These are phyloP conservation scores for honey bee (Apis mellifera) DNA, from an alignment of 1,140 invertebrate species.

Conservation along the genomic window DNA sequence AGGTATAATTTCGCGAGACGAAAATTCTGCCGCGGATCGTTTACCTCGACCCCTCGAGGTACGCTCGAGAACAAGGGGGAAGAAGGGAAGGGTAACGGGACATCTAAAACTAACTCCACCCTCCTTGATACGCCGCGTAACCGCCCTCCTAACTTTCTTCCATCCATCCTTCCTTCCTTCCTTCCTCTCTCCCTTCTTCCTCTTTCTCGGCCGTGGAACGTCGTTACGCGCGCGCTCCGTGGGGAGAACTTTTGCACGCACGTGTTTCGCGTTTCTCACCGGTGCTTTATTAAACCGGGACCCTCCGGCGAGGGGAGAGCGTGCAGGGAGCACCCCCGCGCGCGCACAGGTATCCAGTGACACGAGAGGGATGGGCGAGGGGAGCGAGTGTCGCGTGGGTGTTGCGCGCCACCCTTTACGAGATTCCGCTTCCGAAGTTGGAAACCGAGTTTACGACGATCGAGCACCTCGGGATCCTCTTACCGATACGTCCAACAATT, in stretches of 20 bases:
- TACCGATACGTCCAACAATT: too few relatives aligned
- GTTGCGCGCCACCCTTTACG: not conserved
- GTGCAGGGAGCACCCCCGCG: not conserved
- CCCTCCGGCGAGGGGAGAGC: constrained; percentile 18
- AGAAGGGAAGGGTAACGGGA: constrained; percentile 39
- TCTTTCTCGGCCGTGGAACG: not conserved
- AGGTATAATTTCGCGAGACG: not conserved
- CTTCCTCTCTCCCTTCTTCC: not conserved
- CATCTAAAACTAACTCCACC: constrained; percentile 54
- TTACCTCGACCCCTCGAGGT: not conserved
- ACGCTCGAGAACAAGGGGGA: not conserved
- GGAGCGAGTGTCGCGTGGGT: not conserved
- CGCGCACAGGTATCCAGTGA: constrained; percentile 8
- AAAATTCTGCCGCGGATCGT: not conserved
- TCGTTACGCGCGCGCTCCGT: constrained; percentile 48
- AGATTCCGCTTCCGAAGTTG: constrained; percentile 10
- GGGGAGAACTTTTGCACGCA: constrained; percentile 66
- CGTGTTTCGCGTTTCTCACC: constrained; percentile 67
- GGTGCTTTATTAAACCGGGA: constrained; percentile 65
- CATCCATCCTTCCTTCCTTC: constrained; percentile 35
- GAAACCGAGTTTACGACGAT: constrained; percentile 59
- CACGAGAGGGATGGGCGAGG: not conserved
- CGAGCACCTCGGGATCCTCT: not conserved
- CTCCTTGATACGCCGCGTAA: constrained; percentile 24
- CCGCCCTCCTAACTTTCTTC: constrained; percentile 58